Conservation (phyloP, 2,888 invertebrate genomes). For the Agrotis ipsilon region DNA sequence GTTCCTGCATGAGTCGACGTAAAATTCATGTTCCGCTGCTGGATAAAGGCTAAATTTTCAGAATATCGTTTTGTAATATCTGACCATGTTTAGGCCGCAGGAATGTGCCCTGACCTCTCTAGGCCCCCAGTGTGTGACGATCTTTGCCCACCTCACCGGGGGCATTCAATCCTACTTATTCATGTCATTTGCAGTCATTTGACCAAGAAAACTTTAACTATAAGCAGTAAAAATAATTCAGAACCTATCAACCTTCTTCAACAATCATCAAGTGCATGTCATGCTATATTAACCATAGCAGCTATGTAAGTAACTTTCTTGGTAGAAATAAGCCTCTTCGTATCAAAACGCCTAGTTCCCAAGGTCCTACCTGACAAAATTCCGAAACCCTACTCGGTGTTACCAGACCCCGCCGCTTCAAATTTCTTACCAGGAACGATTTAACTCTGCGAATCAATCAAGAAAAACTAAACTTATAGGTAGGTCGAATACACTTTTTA, state of each 20-base stretch:
- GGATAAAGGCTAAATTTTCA: no score
- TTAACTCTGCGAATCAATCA: conserved; percentile 3
- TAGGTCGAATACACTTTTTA: conserved; percentile 4
- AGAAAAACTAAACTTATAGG: background rate
- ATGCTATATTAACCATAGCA: background rate
- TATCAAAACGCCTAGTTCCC: no score
- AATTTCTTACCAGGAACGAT: background rate
- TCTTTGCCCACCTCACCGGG: no score
- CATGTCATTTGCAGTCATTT: no score
- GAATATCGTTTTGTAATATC: no score
- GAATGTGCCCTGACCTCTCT: no score
- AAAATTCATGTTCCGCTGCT: background rate
- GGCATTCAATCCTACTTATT: no score
- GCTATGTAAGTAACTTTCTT: background rate
- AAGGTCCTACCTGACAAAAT: no score
- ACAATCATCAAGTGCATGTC: background rate
- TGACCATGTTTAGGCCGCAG: no score
- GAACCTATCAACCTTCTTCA: background rate
- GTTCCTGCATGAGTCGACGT: background rate
- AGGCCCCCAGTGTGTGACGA: no score
- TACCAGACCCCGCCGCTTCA: background rate
- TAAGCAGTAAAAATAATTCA: background rate
- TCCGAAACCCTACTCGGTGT: background rate
- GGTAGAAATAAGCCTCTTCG: background rate
- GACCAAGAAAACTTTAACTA: no score